Base-by-base conservation (phyloP, 1,140 invertebrate species). In the Halictus rubicundus region DNA sequence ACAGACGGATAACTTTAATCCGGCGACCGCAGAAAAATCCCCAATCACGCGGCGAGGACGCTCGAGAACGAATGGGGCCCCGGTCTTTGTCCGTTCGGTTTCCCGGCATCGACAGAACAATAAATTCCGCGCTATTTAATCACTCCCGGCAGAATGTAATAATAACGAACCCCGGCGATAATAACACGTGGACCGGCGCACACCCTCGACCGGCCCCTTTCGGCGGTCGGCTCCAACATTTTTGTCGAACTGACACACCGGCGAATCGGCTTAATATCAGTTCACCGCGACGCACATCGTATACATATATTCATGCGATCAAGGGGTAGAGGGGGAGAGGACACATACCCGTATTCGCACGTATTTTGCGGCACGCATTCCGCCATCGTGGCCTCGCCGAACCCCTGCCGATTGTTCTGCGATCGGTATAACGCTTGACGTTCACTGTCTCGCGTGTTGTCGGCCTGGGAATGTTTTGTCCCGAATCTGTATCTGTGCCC, bases 181-280 rank as follows among this genome's bases (percentile, higher is more conserved):
- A 71, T 57, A 63, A 66, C 63, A 37, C 49, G 49, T 16, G 16
- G 42, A 21, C n/a, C 21, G 32, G 0, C 49, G 21, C 64, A 16
- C 27, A 32, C 59, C 27, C 37, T 49, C 27, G 32, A 0, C 21
- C 52, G 19, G 19, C 21, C 21, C 52, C 52, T 5, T n/a, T 57
- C 49, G 16, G 14, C 16, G 14, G n/a, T 32, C n/a, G 6, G 14
- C 42, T 21, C 68, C 59, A 59, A 80, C 66, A 80, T 83, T 82
- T 82, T 80, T 71, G 71, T 80, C 71, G 54, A 76, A 72, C 66
- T 76, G 71, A 75, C 78, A 75, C 78, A 76, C 57, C n/a, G 68
- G 54, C 60, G 60, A 83, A 83, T 54, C 66, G 71, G 72, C 54
- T 84, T 84, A 84, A 84, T 84, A 80, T 84, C 61, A 73, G 73